Evolutionary conservation across 2,888 invertebrate species (phyloP), one percentile per base, ranked within the genome.

Genomic region (Proisotoma minuta): DNA sequence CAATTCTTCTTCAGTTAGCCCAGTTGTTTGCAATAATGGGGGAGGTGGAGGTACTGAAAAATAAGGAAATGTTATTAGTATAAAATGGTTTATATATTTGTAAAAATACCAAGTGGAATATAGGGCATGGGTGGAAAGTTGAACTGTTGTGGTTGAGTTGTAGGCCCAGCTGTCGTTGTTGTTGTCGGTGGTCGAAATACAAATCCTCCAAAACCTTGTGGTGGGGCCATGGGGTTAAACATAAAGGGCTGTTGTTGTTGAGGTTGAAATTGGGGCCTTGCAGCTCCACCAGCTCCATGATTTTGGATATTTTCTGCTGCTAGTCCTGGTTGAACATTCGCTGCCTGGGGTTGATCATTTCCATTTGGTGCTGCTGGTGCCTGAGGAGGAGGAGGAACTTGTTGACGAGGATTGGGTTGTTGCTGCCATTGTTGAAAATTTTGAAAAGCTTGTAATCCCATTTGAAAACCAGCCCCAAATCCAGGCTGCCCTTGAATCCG

Each of bases 1-100:
- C 59, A 99, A 81, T 76, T 98, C 95, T 50, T 91, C 94, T 50
- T 87, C 85, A 47, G 86, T 85, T 56, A 98, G 80, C 34, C 83
- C 84, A 52, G 86, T 83, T 63, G 94, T 83, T 69, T 77, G 77
- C 74, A 86, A 84, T 39, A 84, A 83, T 48, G 91, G 89, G 39
- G 89, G 87, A 65, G 87, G 85, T 1, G 91, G 91, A 23, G 88
- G 88, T 81, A 79, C 77, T 76, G 20, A 22, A 40, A 54, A 4
- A 18, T 8, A 24, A 40, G 15, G n/a, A 28, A 57, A 49, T n/a
- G n/a, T n/a, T n/a, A 22, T 22, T 4, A 10, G 26, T 47, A 47
- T 18, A n/a, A 47, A 47, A 47, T n/a, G 47, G 5, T 10, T 47
- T n/a, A 47, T 10, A 5, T 18, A 10, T 5, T 48, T 24, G n/a